Conservation (phyloP, 2,888 invertebrate species). For the Hydropsyche betteni region DNA sequence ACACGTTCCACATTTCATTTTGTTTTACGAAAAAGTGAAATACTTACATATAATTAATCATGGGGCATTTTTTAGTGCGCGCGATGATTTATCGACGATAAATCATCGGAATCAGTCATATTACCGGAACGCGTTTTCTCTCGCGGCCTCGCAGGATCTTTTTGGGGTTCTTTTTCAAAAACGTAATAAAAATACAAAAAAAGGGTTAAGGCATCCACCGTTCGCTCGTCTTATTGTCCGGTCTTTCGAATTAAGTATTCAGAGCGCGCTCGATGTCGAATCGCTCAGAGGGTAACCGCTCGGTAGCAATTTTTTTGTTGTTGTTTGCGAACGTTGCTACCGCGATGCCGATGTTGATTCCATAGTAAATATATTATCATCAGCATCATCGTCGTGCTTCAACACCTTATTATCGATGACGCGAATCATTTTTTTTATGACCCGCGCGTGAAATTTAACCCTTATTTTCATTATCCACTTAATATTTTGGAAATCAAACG, state of each 20-base stretch:
- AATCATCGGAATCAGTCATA: conserved; percentile 22
- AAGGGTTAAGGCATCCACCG: background rate
- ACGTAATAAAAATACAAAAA: background rate
- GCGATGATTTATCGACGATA: conserved; percentile 24
- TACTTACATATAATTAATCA: background rate
- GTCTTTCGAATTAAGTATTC: conserved; percentile 38
- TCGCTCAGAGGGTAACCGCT: conserved; percentile 35
- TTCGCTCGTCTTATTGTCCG: conserved; percentile 23
- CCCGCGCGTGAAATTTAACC: background rate
- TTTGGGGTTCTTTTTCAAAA: background rate
- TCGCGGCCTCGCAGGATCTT: conserved; percentile 26
- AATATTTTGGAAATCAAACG: background rate
- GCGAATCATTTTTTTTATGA: background rate
- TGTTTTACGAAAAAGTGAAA: background rate
- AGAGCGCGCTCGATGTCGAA: conserved; percentile 40
- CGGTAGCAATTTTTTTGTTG: conserved; percentile 26
- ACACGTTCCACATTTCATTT: background rate
- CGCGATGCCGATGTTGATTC: background rate
- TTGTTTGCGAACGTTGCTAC: conserved; percentile 1
- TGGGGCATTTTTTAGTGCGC: background rate
- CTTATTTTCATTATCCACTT: background rate
- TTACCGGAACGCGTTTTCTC: background rate
- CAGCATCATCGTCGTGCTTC: conserved; percentile 23
- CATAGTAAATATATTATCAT: conserved; percentile 20
- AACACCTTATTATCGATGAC: conserved; percentile 16